Evolutionary conservation across 1,140 invertebrate genomes (phyloP), one percentile per base, ranked within the genome.

Genomic region (Kradibia gibbosae): DNA sequence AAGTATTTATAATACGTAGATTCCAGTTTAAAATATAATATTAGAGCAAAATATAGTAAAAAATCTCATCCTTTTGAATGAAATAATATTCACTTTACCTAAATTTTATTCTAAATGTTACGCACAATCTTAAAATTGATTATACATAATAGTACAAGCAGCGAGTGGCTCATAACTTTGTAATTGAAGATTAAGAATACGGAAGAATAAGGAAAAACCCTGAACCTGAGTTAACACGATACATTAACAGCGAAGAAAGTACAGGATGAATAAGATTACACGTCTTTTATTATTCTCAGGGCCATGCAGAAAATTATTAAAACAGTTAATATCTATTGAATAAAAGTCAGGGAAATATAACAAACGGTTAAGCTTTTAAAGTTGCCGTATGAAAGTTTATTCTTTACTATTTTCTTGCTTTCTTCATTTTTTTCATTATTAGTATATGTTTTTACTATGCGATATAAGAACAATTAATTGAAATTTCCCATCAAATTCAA

Each of bases 401-500:
- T 65, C 31, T 36, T 36, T 65, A 3, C 36, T 17, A 17, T 77
- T 50, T 65, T 22, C 25, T 3, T n/a, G n/a, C n/a, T 65, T 36
- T n/a, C 22, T 65, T 20, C 22, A 36, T 65, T 8, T 65, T 36
- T 31, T 34, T 65, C 22, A 4, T 36, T 65, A 65, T 34, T 28
- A 36, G 13, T 20, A 20, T 65, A 34, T 65, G 15, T 34, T 65
- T 34, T 7, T 65, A 65, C 31, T 36, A 36, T 15, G 31, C 60
- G 60, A 65, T 65, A 65, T 17, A 15, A 57, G 50, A 25, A 50
- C 45, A 36, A 55, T 50, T 79, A 72, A 71, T 79, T 79, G 53
- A 72, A 72, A 79, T 79, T 79, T 53, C 53, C 34, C 36, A 79
- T 79, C 72, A 72, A 79, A 79, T 72, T 57, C 67, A 71, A 60